Conservation (phyloP, 2,113 vertebrate genomes). For the Eira barbara region DNA sequence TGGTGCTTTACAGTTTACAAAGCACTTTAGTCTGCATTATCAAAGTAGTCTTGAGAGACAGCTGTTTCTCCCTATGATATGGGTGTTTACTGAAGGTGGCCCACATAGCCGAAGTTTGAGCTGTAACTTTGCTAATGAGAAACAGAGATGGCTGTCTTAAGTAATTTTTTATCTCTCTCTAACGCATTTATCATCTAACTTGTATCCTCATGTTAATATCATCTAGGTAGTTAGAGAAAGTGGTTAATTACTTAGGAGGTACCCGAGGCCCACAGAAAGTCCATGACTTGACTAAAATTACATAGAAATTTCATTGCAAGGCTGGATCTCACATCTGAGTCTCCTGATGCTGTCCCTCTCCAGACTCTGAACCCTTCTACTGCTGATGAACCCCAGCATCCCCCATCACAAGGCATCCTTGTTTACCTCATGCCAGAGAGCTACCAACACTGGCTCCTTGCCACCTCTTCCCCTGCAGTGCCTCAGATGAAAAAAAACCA, state of each 20-base stretch:
- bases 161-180: background rate
- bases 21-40: background rate
- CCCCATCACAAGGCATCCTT: background rate
- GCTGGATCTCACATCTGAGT: background rate
- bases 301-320: background rate
- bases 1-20: background rate
- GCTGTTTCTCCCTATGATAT: background rate
- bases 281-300: background rate
- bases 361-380: background rate
- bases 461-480: conserved; percentile 56
- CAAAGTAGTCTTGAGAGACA: background rate
- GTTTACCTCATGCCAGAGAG: background rate
- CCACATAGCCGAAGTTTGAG: background rate
- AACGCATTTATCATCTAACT: background rate
- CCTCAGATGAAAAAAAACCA: conserved; percentile 66
- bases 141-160: background rate
- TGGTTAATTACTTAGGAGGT: background rate
- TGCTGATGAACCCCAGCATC: background rate
- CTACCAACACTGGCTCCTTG: background rate
- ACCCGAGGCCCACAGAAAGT: background rate
- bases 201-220: background rate
- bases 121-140: background rate
- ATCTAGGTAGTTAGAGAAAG: background rate
- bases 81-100: background rate
- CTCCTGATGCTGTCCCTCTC: background rate